Percentiles rank a stretch among this genome's conserved stretches.
These are phyloP conservation scores for Trypoxylus dichotomus DNA, from an alignment of 1,140 invertebrate genomes.

Conservation along the genomic window DNA sequence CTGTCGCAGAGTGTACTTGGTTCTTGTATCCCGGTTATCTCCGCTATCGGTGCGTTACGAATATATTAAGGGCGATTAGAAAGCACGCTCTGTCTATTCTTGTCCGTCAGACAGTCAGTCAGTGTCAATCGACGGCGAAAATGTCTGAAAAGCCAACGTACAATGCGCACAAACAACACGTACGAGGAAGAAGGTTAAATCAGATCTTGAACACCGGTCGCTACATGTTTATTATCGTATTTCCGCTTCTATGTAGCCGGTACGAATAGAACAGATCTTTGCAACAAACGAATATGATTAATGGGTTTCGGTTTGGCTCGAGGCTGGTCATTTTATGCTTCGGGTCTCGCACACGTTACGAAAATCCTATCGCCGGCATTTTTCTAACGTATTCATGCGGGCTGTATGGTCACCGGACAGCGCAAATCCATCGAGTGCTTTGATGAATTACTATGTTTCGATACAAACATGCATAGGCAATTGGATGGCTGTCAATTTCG, in stretches of 20 bases:
- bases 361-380: background rate
- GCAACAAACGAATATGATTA: background rate
- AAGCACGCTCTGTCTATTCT: constrained; percentile 15
- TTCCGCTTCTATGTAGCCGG: background rate
- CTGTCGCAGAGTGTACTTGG: background rate
- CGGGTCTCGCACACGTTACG: background rate
- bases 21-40: background rate
- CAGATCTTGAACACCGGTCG: constrained; percentile 1
- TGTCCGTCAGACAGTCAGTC: background rate
- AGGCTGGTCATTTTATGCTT: background rate
- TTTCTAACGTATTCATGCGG: background rate
- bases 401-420: background rate
- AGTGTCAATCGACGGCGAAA: constrained; percentile 14
- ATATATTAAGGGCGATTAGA: constrained; percentile 20
- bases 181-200: background rate
- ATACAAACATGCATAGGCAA: background rate
- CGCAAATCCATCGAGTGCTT: background rate
- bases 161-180: background rate
- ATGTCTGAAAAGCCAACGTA: background rate
- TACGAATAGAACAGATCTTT: background rate
- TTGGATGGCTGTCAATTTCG: background rate
- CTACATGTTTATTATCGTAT: constrained; percentile 5
- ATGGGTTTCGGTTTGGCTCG: background rate
- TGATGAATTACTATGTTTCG: background rate
- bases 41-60: background rate